These are phyloP conservation scores for Gracilinanus agilis DNA, from an alignment of 2,113 vertebrate genomes.

Conservation along the genomic window DNA sequence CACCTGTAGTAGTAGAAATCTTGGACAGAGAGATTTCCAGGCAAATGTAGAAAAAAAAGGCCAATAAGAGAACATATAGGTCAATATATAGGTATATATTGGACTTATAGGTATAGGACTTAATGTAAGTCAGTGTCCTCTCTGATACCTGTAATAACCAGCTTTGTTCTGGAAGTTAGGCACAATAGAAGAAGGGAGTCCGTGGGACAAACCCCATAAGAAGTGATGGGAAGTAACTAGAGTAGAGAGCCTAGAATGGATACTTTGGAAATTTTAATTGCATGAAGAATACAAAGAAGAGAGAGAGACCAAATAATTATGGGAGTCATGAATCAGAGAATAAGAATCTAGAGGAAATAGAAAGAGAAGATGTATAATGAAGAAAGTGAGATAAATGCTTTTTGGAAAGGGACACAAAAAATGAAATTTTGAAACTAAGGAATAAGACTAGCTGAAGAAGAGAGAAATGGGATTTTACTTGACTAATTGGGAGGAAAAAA, in stretches of 20 bases:
- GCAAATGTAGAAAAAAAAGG: background rate
- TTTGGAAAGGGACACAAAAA: slow-evolving; percentile 4
- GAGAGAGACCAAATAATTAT: background rate
- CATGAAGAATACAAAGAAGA: background rate
- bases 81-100: too few relatives aligned
- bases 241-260: background rate
- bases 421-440: background rate
- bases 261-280: background rate
- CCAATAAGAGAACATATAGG: background rate
- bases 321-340: background rate
- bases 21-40: background rate
- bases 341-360: background rate
- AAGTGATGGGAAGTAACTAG: background rate
- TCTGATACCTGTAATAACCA: background rate
- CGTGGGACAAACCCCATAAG: background rate
- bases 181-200: background rate
- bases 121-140: background rate
- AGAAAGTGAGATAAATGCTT: background rate
- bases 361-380: background rate
- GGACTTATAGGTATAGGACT: too few relatives aligned
- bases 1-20: background rate
- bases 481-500: background rate
- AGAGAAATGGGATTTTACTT: background rate
- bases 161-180: background rate
- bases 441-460: background rate